Base-by-base conservation (phyloP, 1,140 invertebrate genomes). In the Ptiloglossa arizonensis region DNA sequence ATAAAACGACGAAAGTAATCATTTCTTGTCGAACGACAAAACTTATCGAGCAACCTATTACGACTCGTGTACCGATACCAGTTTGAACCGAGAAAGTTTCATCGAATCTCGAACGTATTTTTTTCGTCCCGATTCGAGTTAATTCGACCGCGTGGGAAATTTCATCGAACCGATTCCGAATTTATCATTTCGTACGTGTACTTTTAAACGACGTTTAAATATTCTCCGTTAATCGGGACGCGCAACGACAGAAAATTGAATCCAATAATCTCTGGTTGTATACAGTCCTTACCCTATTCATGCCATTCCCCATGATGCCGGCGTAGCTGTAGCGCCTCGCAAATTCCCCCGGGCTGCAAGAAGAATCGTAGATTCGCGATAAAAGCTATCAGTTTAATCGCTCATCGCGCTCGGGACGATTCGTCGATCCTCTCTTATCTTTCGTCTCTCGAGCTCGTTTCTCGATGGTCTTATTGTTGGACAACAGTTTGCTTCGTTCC, bases 301-400 rank as follows among this genome's bases (percentile, higher is more conserved):
- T 96, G 89, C 95, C 95, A 94, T 96, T 96, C 88, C 95, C 95
- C 95, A 96, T 96, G 87, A 90, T 81, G 82, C 15, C 59, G 48
- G 52, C 24, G 62, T 22, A 41, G 32, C 54, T 57, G 50, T 41
- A 60, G 48, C 67, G 22, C 38, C 54, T n/a, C 46, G 52, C 5
- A 41, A 50, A 72, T 63, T 19, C 67, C 67, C 35, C 15, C 17
- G 32, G 9, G 67, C 3, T 27, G 24, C 17, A 59, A 41, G 17
- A 17, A 50, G 41, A 69, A 69, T 54, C 24, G 59, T 63, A 60
- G 44, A 63, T 72, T 35, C 38, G 15, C 50, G 44, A 41, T 69
- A 69, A 69, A 41, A 57, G 9, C 35, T 64, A 66, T 64, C 62
- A 35, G 32, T 41, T 79, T 66, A 83, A 79, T 74, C 70, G 64